Base-by-base conservation (phyloP, 2,113 vertebrate species). In the Semicossyphus pulcher region DNA sequence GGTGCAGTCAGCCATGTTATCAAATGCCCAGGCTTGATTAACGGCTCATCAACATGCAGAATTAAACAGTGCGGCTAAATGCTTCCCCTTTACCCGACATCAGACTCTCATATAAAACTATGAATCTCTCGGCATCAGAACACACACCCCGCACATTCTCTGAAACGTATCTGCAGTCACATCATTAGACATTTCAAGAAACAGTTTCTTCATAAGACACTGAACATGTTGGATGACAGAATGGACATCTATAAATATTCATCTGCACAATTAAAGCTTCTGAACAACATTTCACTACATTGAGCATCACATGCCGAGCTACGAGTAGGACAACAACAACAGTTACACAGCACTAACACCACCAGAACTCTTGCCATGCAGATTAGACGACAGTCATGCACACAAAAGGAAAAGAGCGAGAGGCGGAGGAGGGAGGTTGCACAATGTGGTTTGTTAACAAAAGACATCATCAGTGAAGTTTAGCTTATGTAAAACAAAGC, bases 1-100 rank as follows among this genome's bases (percentile, higher is more conserved):
- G 72, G 81, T 81, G 88, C 90, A 90, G 81, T 86, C 85, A 80
- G 88, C 76, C 89, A 79, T 88, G 87, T 84, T 88, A 85, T 91
- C 86, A 88, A 88, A 88, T 61, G 77, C 81, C 85, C 84, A 49
- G 75, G 78, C 80, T 82, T 86, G 84, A 90, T 88, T 90, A 91
- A 84, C 86, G 45, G 78, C 88, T 86, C 76, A 87, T 91, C 88
- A 86, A 85, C 87, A 88, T 89, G 82, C 85, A 86, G 80, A 87
- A 85, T 87, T 87, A 88, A 88, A 87, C 75, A 72, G 57, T 66
- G 71, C 64, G 60, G 66, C 54, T 78, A 78, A 89, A 86, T 54
- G 65, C 76, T 72, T 68, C 69, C 44, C 76, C 63, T 74, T 70
- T 68, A 67, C 72, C 67, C 14, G 72, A 70, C 75, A 51, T 71